These are phyloP conservation scores for Epinephelus awoara DNA, from an alignment of 2,797 vertebrate species.

Conservation along the genomic window DNA sequence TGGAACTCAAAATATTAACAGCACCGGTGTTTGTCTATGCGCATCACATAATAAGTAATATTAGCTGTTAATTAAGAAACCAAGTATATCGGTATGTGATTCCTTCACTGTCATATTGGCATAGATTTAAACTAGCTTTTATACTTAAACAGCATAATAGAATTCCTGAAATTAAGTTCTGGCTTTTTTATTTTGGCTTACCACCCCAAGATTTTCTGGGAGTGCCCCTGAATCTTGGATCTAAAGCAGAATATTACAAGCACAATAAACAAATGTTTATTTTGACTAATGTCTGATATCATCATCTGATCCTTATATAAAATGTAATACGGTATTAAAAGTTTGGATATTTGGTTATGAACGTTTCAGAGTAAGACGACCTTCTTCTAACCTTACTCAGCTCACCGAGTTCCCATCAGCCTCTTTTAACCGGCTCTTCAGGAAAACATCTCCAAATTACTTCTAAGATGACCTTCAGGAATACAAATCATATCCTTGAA, in stretches of 20 bases:
- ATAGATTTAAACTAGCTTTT: too few species aligned
- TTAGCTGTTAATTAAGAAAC: too few species aligned
- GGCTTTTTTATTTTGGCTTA: too few species aligned
- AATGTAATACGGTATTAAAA: not conserved
- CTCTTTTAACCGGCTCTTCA: not conserved
- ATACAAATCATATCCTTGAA: constrained; percentile 29
- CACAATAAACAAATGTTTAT: not conserved
- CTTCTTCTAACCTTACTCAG: not conserved
- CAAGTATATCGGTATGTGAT: too few species aligned
- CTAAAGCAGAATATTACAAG: constrained; percentile 1
- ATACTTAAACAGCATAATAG: too few species aligned
- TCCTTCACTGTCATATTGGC: too few species aligned
- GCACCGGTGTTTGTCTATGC: too few species aligned
- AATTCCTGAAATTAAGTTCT: too few species aligned
- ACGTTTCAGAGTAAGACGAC: constrained; percentile 6
- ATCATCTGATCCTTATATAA: not conserved
- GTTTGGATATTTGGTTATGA: not conserved
- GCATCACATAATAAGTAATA: too few species aligned
- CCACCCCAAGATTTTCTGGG: too few species aligned
- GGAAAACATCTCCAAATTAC: constrained; percentile 19
- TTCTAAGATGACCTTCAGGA: constrained; percentile 35
- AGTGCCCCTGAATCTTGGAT: not conserved
- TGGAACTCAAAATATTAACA: too few species aligned
- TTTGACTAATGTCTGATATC: not conserved
- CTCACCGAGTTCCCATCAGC: not conserved